Evolutionary conservation across 2,113 vertebrate genomes (phyloP).

Genomic region (Myotis brandtii): DNA sequence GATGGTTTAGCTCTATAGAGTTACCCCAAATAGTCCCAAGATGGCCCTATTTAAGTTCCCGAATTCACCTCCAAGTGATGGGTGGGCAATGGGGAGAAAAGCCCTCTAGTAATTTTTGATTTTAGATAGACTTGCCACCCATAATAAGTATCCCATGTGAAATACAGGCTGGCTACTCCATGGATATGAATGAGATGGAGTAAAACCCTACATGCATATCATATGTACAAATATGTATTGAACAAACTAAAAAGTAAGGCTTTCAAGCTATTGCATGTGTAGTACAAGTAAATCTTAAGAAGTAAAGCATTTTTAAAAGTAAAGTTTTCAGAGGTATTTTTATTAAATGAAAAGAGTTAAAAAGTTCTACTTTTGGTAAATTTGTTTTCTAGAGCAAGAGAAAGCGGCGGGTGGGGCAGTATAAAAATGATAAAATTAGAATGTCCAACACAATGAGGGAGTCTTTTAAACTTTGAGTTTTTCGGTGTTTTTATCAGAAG

Average conservation of each 20-base stretch:
- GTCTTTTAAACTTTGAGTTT: not conserved
- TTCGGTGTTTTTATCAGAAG: not conserved
- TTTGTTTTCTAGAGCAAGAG: constrained; percentile 37
- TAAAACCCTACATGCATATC: not conserved
- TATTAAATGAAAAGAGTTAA: constrained; percentile 6
- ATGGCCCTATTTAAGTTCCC: not conserved
- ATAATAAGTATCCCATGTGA: not conserved
- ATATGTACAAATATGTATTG: not conserved
- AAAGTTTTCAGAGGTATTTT: constrained; percentile 21
- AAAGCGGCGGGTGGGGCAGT: not conserved
- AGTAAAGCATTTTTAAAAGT: not conserved
- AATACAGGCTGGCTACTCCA: not conserved
- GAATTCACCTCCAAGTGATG: not conserved
- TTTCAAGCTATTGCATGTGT: not conserved
- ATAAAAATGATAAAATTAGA: constrained; percentile 10
- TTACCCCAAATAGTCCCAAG: not conserved
- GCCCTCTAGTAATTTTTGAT: not conserved
- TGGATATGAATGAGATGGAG: not conserved
- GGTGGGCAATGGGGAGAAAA: not conserved
- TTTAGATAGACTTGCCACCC: not conserved
- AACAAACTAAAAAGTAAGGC: not conserved
- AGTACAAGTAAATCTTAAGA: constrained; percentile 2
- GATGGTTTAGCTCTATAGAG: not conserved
- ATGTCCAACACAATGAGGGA: not conserved
- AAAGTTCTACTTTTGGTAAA: not conserved